These are phyloP conservation scores for Molossus alvarezi DNA, from an alignment of 2,797 vertebrate species.

Conservation along the genomic window DNA sequence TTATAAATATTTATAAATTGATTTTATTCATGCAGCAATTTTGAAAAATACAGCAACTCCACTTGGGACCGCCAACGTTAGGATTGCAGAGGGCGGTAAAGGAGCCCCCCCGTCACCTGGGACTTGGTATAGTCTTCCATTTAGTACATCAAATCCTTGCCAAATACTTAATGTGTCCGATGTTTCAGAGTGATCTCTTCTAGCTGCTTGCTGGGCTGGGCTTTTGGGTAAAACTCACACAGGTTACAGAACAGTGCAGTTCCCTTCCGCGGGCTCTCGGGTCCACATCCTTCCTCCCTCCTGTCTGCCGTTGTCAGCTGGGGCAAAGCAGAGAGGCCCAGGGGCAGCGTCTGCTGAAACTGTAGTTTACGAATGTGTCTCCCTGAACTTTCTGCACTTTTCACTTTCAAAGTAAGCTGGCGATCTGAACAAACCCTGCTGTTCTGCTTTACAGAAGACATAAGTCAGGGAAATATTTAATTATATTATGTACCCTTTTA, in stretches of 20 bases:
- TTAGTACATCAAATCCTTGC: conserved; percentile 58
- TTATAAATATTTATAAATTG: conserved; percentile 80
- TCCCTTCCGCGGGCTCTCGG: not conserved
- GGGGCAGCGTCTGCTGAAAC: conserved; percentile 53
- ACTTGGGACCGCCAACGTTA: conserved; percentile 47
- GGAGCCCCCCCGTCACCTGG: not conserved
- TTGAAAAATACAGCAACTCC: not conserved
- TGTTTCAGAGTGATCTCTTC: conserved; percentile 62
- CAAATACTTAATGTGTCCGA: conserved; percentile 61
- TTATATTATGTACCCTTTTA: not conserved
- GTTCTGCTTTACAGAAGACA: conserved; percentile 53
- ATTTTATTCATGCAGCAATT: conserved; percentile 73
- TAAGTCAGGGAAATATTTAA: conserved; percentile 28
- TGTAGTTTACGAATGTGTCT: conserved; percentile 51
- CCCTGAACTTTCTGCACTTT: conserved; percentile 18
- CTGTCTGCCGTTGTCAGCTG: not conserved
- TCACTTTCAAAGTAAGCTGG: conserved; percentile 79
- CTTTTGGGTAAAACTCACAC: conserved; percentile 61
- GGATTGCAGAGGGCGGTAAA: conserved; percentile 59
- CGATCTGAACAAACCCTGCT: conserved; percentile 66
- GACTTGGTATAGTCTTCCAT: conserved; percentile 53
- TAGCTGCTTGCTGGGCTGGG: not conserved
- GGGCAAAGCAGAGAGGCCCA: not conserved
- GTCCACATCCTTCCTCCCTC: not conserved
- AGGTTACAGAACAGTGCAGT: not conserved